phyloP scores from a whole-genome alignment of 1,140 invertebrate genomes.

The Cyrtorhinus lividipennis region DNA sequence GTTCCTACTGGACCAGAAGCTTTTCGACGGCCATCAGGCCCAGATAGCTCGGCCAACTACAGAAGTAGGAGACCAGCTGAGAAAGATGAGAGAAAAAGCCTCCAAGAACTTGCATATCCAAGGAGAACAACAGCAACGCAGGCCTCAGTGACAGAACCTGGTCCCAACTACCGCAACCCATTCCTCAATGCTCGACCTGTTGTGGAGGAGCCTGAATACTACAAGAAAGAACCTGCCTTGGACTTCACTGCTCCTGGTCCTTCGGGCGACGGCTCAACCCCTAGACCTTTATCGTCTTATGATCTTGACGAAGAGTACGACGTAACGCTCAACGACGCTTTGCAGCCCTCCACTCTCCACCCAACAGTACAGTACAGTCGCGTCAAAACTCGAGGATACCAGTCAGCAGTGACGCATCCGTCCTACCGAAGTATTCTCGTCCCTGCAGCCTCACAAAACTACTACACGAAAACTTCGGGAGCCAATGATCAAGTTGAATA shows the following conservation, averaged over 20 bases:
- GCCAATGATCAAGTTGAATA: conserved; percentile 20
- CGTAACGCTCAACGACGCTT: conserved; percentile 58
- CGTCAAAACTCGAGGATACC: conserved; percentile 22
- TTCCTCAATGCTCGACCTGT: conserved; percentile 3
- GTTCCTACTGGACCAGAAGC: not conserved
- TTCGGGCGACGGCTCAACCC: conserved; percentile 18
- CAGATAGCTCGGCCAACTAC: not conserved
- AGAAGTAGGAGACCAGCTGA: not conserved
- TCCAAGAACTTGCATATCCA: not conserved
- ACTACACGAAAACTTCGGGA: conserved; percentile 12
- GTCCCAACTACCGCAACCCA: conserved; percentile 11
- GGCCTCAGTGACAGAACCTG: not conserved
- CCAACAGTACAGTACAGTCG: conserved; percentile 29
- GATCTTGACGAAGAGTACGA: conserved; percentile 58
- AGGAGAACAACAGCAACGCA: not conserved
- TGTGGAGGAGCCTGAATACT: conserved; percentile 8
- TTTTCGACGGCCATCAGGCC: not conserved
- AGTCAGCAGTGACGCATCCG: conserved; percentile 19
- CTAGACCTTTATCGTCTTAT: conserved; percentile 29
- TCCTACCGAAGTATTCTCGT: conserved; percentile 19
- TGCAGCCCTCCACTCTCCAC: conserved; percentile 46
- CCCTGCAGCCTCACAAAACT: conserved; percentile 22
- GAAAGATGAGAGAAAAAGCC: conserved; percentile 1
- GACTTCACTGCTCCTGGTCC: conserved; percentile 24
- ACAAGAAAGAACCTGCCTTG: conserved; percentile 17